Evolutionary conservation across 2,888 invertebrate species (phyloP).

Genomic region (Xiphydria camelus): DNA sequence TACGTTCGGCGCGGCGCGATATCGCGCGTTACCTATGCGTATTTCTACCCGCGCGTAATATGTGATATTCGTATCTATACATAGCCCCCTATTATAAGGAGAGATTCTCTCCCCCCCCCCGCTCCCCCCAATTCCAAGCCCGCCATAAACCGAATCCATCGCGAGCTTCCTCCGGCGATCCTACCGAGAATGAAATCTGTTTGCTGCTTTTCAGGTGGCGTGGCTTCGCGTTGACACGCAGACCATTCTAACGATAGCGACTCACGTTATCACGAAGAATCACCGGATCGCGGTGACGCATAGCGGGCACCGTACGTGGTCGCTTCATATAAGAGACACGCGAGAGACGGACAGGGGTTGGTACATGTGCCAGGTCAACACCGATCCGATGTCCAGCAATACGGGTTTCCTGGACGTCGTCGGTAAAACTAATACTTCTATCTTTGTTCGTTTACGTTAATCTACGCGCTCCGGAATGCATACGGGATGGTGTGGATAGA

Average conservation of each 20-base stretch:
- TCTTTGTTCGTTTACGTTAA: too few relatives aligned
- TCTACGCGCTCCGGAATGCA: too few relatives aligned
- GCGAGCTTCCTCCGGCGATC: not conserved
- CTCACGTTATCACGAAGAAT: slow-evolving; percentile 60
- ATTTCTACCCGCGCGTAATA: too few relatives aligned
- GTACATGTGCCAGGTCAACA: slow-evolving; percentile 59
- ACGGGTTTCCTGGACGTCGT: slow-evolving; percentile 61
- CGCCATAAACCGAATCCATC: too few relatives aligned
- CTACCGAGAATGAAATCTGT: not conserved
- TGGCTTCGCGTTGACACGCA: slow-evolving; percentile 61
- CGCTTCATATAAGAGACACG: slow-evolving; percentile 59
- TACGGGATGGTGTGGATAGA: too few relatives aligned
- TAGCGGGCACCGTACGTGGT: slow-evolving; percentile 59
- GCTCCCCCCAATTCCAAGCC: too few relatives aligned
- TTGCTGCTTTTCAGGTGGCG: slow-evolving; percentile 55
- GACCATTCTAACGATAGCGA: slow-evolving; percentile 60
- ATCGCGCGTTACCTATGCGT: too few relatives aligned
- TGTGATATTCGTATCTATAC: not conserved
- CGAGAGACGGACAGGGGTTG: slow-evolving; percentile 59
- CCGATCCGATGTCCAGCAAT: slow-evolving; percentile 61
- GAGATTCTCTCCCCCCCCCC: too few relatives aligned
- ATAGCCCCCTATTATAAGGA: not conserved
- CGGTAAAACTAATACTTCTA: slow-evolving; percentile 55
- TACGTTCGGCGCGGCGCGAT: too few relatives aligned
- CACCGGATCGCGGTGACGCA: slow-evolving; percentile 59